A percentile compares a stretch with the other conserved stretches of the same genome.
These are phyloP conservation scores for Ernsta delagoae DNA, from an alignment of 2,888 invertebrate genomes.

Conservation along the genomic window DNA sequence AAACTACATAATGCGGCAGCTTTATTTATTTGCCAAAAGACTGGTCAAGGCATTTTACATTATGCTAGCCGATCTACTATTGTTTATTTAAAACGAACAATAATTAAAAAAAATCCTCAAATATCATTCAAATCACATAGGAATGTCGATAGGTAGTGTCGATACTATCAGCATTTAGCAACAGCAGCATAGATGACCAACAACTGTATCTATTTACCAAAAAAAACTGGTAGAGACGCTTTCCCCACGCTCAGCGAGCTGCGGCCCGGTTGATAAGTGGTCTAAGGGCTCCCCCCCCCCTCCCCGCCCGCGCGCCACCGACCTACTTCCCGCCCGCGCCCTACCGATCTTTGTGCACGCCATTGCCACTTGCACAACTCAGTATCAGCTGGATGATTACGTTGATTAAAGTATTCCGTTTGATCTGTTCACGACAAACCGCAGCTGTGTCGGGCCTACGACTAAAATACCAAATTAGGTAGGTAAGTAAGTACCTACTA, in stretches of 20 bases:
- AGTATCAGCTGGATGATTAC: slow-evolving; percentile 77
- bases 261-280: slow-evolving; percentile 76
- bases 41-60: no score
- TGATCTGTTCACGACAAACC: slow-evolving; percentile 36
- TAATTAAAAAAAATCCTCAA: no score
- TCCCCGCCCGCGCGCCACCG: slow-evolving; percentile 50
- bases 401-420: slow-evolving; percentile 43
- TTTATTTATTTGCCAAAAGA: no score
- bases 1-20: no score
- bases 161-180: background rate
- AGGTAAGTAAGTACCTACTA: background rate
- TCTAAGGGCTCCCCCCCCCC: slow-evolving; percentile 74
- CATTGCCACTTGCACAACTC: slow-evolving; percentile 79
- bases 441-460: no score
- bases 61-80: no score
- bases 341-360: slow-evolving; percentile 79
- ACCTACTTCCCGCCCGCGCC: slow-evolving; percentile 65
- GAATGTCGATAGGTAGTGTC: no score
- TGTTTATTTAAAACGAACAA: no score
- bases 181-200: slow-evolving; percentile 42
- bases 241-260: slow-evolving; percentile 59
- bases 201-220: slow-evolving; percentile 44
- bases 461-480: no score
- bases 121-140: no score
- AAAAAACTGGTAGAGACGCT: slow-evolving; percentile 77